These are phyloP conservation scores for Pseudachorutes palmiensis DNA, from an alignment of 1,140 invertebrate genomes.

Conservation along the genomic window DNA sequence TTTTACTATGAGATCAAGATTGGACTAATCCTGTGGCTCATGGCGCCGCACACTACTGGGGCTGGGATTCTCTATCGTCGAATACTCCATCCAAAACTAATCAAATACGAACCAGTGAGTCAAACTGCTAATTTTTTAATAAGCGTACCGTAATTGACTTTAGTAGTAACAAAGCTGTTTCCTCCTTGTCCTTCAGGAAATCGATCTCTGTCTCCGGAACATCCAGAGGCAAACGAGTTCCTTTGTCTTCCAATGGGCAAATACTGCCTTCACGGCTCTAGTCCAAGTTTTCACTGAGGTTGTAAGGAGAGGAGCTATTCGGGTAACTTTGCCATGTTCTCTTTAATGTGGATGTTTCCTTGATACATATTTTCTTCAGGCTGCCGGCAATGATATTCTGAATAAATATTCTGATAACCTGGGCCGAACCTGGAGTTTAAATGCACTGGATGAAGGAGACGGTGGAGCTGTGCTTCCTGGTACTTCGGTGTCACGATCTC, in stretches of 20 bases:
- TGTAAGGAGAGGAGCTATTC: neutral
- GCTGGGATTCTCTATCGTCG: slow-evolving; percentile 93
- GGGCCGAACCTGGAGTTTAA: neutral
- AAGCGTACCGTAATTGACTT: too few relatives aligned
- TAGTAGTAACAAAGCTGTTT: too few relatives aligned
- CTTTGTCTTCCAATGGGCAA: slow-evolving; percentile 75
- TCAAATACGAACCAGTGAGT: slow-evolving; percentile 72
- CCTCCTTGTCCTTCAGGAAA: too few relatives aligned
- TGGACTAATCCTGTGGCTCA: slow-evolving; percentile 87
- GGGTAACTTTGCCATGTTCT: neutral
- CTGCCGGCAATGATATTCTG: neutral
- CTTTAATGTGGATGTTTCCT: too few relatives aligned
- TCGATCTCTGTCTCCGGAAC: slow-evolving; percentile 84
- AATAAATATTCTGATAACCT: neutral
- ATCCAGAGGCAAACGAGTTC: slow-evolving; percentile 85
- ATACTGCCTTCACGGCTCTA: slow-evolving; percentile 79
- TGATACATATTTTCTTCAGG: neutral
- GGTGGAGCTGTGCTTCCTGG: too few relatives aligned
- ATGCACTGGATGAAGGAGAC: neutral
- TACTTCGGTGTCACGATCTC: neutral
- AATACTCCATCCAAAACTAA: slow-evolving; percentile 89
- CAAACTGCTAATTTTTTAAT: slow-evolving; percentile 37
- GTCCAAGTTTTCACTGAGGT: neutral
- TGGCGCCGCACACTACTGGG: slow-evolving; percentile 92
- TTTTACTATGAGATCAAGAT: slow-evolving; percentile 99